Evolutionary conservation across 2,797 vertebrate genomes (phyloP).

Genomic region (Anniella stebbinsi): DNA sequence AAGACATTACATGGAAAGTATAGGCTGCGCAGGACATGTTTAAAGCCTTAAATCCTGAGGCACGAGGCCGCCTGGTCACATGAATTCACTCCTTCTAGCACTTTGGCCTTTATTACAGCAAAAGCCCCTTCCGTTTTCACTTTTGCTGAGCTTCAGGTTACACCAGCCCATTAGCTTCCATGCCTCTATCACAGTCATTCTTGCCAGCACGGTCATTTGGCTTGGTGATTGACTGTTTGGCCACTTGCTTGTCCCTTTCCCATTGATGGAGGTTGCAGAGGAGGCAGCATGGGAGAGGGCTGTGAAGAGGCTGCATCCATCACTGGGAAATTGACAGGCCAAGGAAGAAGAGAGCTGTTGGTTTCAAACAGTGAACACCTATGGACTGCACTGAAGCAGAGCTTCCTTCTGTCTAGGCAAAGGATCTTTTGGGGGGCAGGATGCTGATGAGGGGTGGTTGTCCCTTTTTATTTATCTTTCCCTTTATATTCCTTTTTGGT

Average conservation of each 20-base stretch:
- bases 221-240: neutral
- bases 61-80: slow-evolving; percentile 9
- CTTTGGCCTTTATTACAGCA: neutral
- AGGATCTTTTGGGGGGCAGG: too few species aligned
- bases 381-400: neutral
- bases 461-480: neutral
- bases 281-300: neutral
- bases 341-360: neutral
- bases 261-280: neutral
- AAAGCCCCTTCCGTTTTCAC: neutral
- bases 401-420: too few species aligned
- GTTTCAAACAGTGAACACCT: neutral
- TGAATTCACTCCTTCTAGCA: fast-evolving
- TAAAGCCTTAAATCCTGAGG: neutral
- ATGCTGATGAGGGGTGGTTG: neutral
- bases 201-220: fast-evolving
- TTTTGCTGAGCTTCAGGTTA: neutral
- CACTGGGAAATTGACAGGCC: neutral
- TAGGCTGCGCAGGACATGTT: neutral
- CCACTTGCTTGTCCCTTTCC: neutral
- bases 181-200: fast-evolving
- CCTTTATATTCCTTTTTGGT: neutral
- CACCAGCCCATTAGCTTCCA: neutral
- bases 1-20: fast-evolving
- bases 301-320: neutral